These are phyloP conservation scores for Battus philenor DNA, from an alignment of 1,140 invertebrate genomes.

Conservation along the genomic window DNA sequence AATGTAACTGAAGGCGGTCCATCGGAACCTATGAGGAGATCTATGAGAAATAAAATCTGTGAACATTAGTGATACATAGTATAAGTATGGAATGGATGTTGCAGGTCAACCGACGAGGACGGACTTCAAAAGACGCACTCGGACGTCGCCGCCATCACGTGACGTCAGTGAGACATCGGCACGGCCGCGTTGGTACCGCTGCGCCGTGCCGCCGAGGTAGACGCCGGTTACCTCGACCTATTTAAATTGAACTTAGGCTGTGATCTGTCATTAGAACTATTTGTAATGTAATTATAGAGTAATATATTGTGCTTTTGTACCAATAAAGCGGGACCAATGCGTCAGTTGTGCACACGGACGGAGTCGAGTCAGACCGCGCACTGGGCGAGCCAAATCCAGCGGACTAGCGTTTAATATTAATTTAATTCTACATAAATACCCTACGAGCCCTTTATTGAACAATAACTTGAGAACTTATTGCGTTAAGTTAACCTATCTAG, in stretches of 20 bases:
- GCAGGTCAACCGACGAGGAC: slow-evolving; percentile 64
- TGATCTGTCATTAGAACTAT: slow-evolving; percentile 64
- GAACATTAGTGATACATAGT: too few species aligned
- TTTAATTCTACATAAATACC: neutral
- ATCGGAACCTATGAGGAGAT: too few species aligned
- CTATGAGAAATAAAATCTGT: too few species aligned
- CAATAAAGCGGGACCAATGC: slow-evolving; percentile 59
- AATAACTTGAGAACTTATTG: slow-evolving; percentile 3
- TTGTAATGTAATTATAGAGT: slow-evolving; percentile 39
- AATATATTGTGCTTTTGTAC: slow-evolving; percentile 50
- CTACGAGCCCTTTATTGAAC: slow-evolving; percentile 1
- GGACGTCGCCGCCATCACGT: slow-evolving; percentile 61
- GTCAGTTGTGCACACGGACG: slow-evolving; percentile 19
- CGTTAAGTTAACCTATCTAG: slow-evolving; percentile 18
- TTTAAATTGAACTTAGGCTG: slow-evolving; percentile 54
- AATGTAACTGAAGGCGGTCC: too few species aligned
- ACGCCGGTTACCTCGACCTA: slow-evolving; percentile 17
- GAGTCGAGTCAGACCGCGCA: slow-evolving; percentile 3
- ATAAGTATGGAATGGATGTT: too few species aligned
- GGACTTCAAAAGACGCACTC: slow-evolving; percentile 48
- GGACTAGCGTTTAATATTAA: slow-evolving; percentile 6
- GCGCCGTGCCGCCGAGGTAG: neutral
- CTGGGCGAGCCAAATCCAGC: neutral
- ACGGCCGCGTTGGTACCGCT: neutral
- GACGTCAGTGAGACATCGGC: slow-evolving; percentile 26